Evolutionary conservation across 1,140 invertebrate species (phyloP).

Genomic region (Aporrectodea caliginosa): DNA sequence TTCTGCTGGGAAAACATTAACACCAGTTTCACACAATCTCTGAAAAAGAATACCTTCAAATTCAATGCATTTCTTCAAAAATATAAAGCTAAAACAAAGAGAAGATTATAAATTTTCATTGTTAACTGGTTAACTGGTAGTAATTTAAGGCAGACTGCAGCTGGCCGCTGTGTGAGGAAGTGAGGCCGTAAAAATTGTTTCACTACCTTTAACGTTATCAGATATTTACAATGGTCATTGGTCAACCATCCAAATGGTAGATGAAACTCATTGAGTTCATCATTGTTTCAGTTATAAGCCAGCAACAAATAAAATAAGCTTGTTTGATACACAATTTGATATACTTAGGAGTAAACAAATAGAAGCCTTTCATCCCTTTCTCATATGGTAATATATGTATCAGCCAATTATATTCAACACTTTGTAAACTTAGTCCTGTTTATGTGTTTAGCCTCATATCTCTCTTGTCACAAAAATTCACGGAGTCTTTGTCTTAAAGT

Average conservation of each 20-base stretch:
- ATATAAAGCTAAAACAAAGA: conserved; percentile 11
- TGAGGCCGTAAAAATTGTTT: not conserved
- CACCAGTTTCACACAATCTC: conserved; percentile 69
- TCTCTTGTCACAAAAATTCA: not conserved
- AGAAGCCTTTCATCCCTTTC: too few species aligned
- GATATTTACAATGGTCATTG: not conserved
- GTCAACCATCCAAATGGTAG: too few species aligned
- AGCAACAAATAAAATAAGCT: too few species aligned
- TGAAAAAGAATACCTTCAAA: conserved; percentile 47
- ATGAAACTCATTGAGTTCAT: too few species aligned
- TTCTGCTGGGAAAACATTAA: conserved; percentile 82
- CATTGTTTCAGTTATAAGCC: too few species aligned
- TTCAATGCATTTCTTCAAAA: not conserved
- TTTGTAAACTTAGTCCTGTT: not conserved
- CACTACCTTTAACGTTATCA: not conserved
- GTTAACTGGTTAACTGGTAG: not conserved
- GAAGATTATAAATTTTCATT: not conserved
- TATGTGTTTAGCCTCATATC: not conserved
- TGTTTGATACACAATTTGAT: too few species aligned
- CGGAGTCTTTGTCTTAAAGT: not conserved
- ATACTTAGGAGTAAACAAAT: too few species aligned
- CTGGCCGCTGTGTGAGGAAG: not conserved
- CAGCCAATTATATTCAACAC: not conserved
- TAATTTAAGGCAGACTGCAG: not conserved
- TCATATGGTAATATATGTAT: not conserved